Evolutionary conservation across 1,140 invertebrate genomes (phyloP), one percentile per base, ranked within the genome.

Genomic region (Caenorhabditis inopinata): DNA sequence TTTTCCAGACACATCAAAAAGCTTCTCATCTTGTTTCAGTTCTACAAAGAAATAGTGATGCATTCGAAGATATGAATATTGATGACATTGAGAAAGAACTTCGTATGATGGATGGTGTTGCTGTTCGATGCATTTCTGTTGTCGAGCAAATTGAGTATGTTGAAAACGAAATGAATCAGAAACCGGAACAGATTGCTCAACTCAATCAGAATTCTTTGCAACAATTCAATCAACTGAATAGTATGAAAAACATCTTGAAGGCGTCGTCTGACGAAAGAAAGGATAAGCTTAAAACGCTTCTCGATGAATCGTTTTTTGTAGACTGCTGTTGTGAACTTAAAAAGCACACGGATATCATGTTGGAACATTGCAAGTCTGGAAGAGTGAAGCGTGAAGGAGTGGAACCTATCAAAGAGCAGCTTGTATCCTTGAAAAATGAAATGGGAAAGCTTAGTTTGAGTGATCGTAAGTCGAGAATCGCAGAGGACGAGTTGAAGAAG

Each of bases 1-100:
- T 68, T 7, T 68, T 16, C 9, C 58, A 68, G 38, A 68, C 58
- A 11, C 58, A 68, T 38, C 58, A 68, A 38, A 68, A 68, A 42
- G 58, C 58, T 42, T 4, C 32, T 38, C 16, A 38, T 21, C n/a
- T 68, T 11, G 58, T 21, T 6, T 68, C 58, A 11, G 29, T 68
- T 38, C 25, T 68, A 2, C 58, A 68, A 29, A 68, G 38, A 9
- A 35, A 29, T 38, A 18, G 38, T 11, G 32, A 38, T 2, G 11
- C 11, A 2, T 11, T 21, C 9, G n/a, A 32, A 32, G 27, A 32
- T 16, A 38, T 68, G 1, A 68, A 68, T 21, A 21, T 21, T 9
- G 58, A 68, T 21, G 32, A 68, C n/a, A 25, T 25, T 9, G 58
- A 68, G 38, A 68, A 29, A 9, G 58, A 68, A 32, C n/a, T 68